Conservation (phyloP, 2,113 vertebrate species). For the Pitta sordida region DNA sequence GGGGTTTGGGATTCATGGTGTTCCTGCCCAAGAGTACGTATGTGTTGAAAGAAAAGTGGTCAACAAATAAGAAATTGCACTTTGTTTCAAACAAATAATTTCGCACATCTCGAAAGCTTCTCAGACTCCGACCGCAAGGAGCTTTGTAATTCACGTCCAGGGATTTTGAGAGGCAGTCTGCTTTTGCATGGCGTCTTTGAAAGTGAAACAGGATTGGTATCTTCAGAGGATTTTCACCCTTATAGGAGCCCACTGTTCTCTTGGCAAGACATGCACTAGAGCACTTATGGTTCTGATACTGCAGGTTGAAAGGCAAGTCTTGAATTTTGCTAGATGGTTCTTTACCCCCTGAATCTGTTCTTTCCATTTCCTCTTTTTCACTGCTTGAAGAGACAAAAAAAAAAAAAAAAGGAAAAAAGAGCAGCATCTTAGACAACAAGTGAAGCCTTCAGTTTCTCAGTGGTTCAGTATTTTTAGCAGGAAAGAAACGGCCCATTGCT, state of each 20-base stretch:
- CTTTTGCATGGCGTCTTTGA: conserved; percentile 76
- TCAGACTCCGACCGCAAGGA: conserved; percentile 85
- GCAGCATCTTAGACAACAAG: not conserved
- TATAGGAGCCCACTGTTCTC: conserved; percentile 58
- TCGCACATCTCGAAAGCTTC: conserved; percentile 79
- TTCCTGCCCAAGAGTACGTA: conserved; percentile 75
- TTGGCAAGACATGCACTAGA: conserved; percentile 73
- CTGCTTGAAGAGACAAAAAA: conserved; percentile 21
- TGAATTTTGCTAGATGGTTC: not conserved
- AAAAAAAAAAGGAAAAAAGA: not conserved
- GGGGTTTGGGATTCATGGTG: conserved; percentile 7
- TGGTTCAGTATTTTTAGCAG: not conserved
- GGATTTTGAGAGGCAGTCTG: conserved; percentile 47
- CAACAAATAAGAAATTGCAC: conserved; percentile 81
- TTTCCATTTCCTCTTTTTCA: not conserved
- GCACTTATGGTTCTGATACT: conserved; percentile 73
- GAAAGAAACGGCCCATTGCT: not conserved
- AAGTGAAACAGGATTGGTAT: conserved; percentile 84
- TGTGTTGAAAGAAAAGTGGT: conserved; percentile 89
- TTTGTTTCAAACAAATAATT: conserved; percentile 81
- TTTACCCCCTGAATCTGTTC: not conserved
- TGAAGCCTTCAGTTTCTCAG: not conserved
- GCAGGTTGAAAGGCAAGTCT: not conserved
- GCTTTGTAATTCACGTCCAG: conserved; percentile 83
- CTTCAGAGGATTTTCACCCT: conserved; percentile 83